Percentiles rank a stretch among this genome's conserved stretches.
Evolutionary conservation across 2,888 invertebrate species (phyloP).

Genomic region (Scrobipalpa costella): DNA sequence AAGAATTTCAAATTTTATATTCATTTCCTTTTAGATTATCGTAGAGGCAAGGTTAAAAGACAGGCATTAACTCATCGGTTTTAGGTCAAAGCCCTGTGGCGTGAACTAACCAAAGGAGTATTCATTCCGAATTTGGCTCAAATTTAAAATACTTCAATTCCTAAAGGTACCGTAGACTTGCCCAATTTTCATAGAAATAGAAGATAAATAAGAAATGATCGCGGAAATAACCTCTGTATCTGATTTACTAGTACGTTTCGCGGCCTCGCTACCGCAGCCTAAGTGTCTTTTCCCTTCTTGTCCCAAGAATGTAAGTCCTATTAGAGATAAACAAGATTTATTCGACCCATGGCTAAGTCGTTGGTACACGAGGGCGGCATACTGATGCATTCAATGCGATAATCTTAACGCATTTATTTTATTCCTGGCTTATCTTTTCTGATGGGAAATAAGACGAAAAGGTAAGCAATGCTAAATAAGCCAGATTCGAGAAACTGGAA

Average conservation of each 20-base stretch:
- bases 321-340: conserved; percentile 44
- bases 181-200: background rate
- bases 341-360: conserved; percentile 29
- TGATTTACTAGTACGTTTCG: background rate
- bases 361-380: conserved; percentile 32
- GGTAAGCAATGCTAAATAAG: background rate
- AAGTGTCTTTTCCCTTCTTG: conserved; percentile 18
- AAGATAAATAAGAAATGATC: background rate
- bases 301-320: conserved; percentile 28
- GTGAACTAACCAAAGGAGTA: background rate
- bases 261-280: background rate
- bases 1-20: background rate
- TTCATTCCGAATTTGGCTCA: background rate
- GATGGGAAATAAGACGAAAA: background rate
- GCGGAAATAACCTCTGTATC: background rate
- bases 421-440: background rate
- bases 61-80: conserved; percentile 1
- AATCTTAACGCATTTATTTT: conserved; percentile 21
- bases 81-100: background rate
- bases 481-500: too few species aligned
- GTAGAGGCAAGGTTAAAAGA: background rate
- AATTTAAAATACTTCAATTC: too few species aligned
- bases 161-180: too few species aligned
- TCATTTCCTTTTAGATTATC: background rate
- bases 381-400: conserved; percentile 30